phyloP scores from a whole-genome alignment of 2,888 invertebrate genomes.

The Salpingus planirostris region DNA sequence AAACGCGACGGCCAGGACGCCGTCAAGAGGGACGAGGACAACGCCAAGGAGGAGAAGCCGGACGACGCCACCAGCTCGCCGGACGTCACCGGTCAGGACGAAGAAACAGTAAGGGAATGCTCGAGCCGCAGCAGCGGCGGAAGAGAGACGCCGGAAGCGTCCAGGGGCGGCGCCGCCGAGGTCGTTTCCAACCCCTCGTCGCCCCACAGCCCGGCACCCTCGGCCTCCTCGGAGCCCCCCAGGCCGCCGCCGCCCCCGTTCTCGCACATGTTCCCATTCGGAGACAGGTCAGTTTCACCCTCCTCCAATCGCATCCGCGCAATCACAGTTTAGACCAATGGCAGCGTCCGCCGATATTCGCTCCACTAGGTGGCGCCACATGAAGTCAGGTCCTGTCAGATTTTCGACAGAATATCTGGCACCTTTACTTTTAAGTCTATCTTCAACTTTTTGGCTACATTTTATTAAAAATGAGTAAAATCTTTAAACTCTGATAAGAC shows the following conservation, averaged over 20 bases:
- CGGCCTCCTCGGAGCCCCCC: conserved; percentile 52
- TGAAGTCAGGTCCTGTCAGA: too few relatives aligned
- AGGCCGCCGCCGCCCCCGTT: conserved; percentile 52
- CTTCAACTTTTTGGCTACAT: too few relatives aligned
- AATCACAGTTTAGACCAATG: too few relatives aligned
- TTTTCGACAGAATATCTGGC: too few relatives aligned
- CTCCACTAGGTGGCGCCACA: too few relatives aligned
- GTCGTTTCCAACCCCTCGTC: conserved; percentile 37
- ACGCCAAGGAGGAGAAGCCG: conserved; percentile 49
- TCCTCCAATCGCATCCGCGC: too few relatives aligned
- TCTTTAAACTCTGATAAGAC: too few relatives aligned
- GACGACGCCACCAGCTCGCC: conserved; percentile 34
- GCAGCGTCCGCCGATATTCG: too few relatives aligned
- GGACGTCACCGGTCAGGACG: conserved; percentile 30
- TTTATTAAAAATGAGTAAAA: too few relatives aligned
- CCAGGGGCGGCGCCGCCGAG: conserved; percentile 15
- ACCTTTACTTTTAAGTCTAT: too few relatives aligned
- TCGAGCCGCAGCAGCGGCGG: conserved; percentile 35
- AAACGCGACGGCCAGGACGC: conserved; percentile 69
- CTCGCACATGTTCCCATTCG: conserved; percentile 58
- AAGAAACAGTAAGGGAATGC: conserved; percentile 33
- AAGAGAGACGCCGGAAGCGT: conserved; percentile 26
- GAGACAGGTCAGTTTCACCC: conserved; percentile 49
- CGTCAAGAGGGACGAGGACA: conserved; percentile 51
- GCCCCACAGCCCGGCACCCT: conserved; percentile 49